These are phyloP conservation scores for Pseudochaenichthys georgianus DNA, from an alignment of 2,797 vertebrate genomes.

Conservation along the genomic window DNA sequence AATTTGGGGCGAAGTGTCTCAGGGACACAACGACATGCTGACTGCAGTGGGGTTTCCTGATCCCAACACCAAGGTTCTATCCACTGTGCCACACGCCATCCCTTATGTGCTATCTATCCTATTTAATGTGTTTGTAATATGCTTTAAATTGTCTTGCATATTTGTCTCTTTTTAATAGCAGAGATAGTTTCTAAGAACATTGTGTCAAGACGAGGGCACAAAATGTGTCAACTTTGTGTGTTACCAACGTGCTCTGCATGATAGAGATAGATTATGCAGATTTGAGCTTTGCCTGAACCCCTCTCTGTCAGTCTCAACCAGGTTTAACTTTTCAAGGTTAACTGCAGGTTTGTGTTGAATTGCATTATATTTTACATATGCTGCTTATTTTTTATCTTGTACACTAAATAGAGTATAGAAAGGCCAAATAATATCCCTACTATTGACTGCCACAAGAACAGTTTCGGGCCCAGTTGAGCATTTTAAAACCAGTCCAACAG, in stretches of 20 bases:
- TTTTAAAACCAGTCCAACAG: not conserved
- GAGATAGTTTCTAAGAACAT: not conserved
- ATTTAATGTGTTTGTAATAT: not conserved
- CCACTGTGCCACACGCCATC: no score
- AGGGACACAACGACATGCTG: no score
- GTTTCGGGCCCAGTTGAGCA: not conserved
- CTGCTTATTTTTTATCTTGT: not conserved
- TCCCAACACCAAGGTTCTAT: no score
- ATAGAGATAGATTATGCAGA: not conserved
- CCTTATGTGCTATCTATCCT: not conserved
- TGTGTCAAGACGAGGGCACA: no score
- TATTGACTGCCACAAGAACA: not conserved
- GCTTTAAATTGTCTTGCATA: not conserved
- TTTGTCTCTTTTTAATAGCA: not conserved
- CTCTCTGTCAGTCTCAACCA: not conserved
- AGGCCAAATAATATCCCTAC: not conserved
- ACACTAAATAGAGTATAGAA: not conserved
- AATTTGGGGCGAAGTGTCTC: no score
- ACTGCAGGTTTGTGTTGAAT: conserved; percentile 6
- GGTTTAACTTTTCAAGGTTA: not conserved
- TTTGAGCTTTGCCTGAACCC: not conserved
- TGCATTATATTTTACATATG: not conserved
- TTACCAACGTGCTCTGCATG: not conserved
- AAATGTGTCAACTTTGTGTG: not conserved
- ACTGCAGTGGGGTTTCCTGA: no score